Evolutionary conservation across 2,113 vertebrate genomes (phyloP), one percentile per base, ranked within the genome.

Genomic region (Calyptomena viridis): DNA sequence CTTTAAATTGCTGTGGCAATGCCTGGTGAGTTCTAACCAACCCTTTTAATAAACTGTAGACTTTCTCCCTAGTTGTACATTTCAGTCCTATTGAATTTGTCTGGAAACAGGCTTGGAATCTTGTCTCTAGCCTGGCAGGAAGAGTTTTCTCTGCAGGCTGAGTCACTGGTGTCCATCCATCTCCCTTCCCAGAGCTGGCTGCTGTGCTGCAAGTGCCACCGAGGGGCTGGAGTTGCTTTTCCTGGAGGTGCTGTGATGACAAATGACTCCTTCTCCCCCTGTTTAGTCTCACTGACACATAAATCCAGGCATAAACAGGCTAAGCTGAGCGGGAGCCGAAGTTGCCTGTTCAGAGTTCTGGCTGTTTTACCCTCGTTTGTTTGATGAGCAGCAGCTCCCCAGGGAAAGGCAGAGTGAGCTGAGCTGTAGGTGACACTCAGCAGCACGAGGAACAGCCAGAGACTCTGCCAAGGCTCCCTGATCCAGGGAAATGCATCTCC

Each of bases 311-410:
- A 11, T 22, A 39, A 84, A 37, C 19, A 67, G 62, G 79, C 80
- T 68, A 55, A 46, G 44, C 11, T n/a, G 87, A 64, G 67, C 0
- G 12, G 58, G 35, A 84, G 62, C 66, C 1, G 6, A 17, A 83
- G 47, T 7, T 68, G 42, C 39, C 74, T 53, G 72, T 37, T 25
- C 5, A 2, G 3, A 23, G 62, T 23, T 75, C 16, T 14, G 33
- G 63, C 60, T 24, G 14, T 33, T 78, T 59, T 23, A 20, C 47
- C 12, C 55, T n/a, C 0, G 0, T 28, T 67, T 5, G 2, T 30
- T 11, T 63, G 79, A 62, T 8, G 71, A 69, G 78, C 64, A 47
- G 93, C 80, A 30, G 63, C 7, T 83, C 64, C 35, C 10, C 72
- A 24, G 72, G 0, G 19, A 53, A 50, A 67, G 1, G 59, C 40